A percentile compares a stretch with the other conserved stretches of the same genome.
Evolutionary conservation across 2,888 invertebrate species (phyloP).

Genomic region (Stenodema calcarata): DNA sequence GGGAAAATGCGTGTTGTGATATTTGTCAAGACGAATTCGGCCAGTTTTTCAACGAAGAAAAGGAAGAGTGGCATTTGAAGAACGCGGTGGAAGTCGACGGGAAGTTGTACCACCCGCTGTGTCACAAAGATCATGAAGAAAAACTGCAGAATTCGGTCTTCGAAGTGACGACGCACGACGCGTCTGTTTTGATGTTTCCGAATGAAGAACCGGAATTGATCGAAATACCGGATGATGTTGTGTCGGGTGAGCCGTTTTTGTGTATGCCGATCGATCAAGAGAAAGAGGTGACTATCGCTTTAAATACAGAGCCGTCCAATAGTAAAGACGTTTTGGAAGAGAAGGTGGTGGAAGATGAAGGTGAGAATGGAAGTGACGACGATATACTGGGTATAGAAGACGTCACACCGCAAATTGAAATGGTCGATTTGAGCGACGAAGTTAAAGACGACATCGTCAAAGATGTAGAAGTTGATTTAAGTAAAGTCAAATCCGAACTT

Average conservation of each 20-base stretch:
- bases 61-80: conserved; percentile 94
- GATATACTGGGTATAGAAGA: conserved; percentile 74
- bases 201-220: conserved; percentile 22
- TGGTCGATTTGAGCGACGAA: conserved; percentile 68
- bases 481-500: conserved; percentile 68
- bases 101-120: conserved; percentile 85
- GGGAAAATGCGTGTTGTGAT: conserved; percentile 76
- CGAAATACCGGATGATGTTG: conserved; percentile 3
- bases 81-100: conserved; percentile 80
- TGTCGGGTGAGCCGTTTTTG: background rate
- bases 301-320: conserved; percentile 48
- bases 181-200: background rate
- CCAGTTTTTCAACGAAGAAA: conserved; percentile 95
- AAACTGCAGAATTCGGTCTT: background rate
- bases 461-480: conserved; percentile 47
- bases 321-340: conserved; percentile 2
- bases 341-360: conserved; percentile 45
- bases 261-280: conserved; percentile 30
- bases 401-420: conserved; percentile 71
- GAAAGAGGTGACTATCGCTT: conserved; percentile 27
- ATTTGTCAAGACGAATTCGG: conserved; percentile 94
- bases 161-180: background rate
- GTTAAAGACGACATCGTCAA: conserved; percentile 60
- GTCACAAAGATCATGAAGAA: conserved; percentile 78
- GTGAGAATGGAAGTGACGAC: conserved; percentile 71